Conservation (phyloP, 2,888 invertebrate species). For the Noctua janthe region DNA sequence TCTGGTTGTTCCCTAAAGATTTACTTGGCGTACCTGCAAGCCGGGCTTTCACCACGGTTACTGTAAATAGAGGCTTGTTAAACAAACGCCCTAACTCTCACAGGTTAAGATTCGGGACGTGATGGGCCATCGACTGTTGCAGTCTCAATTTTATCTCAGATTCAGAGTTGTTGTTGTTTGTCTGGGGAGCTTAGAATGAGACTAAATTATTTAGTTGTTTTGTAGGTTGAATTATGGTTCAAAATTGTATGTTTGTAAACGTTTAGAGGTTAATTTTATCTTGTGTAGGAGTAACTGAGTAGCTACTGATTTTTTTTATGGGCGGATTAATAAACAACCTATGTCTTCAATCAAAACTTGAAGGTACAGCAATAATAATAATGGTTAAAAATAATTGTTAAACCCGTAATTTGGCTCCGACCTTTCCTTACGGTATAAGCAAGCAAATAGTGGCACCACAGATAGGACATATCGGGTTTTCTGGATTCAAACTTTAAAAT, state of each 20-base stretch:
- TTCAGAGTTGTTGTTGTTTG: conserved; percentile 18
- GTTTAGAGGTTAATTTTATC: not conserved
- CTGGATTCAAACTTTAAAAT: not conserved
- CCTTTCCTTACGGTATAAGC: not conserved
- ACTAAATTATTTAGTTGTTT: conserved; percentile 13
- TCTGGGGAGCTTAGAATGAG: conserved; percentile 20
- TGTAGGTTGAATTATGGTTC: not conserved
- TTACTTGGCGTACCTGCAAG: conserved; percentile 61
- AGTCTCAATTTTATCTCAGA: conserved; percentile 53
- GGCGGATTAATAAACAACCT: not conserved
- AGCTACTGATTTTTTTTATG: not conserved
- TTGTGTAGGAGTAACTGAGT: not conserved
- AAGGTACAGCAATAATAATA: not conserved
- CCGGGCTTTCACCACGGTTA: conserved; percentile 51
- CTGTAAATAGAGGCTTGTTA: conserved; percentile 70
- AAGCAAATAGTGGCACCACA: not conserved
- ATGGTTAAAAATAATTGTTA: not conserved
- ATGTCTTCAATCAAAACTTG: not conserved
- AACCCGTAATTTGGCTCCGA: not conserved
- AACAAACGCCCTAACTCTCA: conserved; percentile 64
- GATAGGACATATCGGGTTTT: conserved; percentile 2
- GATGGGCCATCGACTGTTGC: conserved; percentile 53
- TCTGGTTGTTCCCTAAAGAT: conserved; percentile 68
- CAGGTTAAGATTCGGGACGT: conserved; percentile 66
- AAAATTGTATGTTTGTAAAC: not conserved